These are phyloP conservation scores for Etheostoma cragini DNA, from an alignment of 2,113 vertebrate species.

Conservation along the genomic window DNA sequence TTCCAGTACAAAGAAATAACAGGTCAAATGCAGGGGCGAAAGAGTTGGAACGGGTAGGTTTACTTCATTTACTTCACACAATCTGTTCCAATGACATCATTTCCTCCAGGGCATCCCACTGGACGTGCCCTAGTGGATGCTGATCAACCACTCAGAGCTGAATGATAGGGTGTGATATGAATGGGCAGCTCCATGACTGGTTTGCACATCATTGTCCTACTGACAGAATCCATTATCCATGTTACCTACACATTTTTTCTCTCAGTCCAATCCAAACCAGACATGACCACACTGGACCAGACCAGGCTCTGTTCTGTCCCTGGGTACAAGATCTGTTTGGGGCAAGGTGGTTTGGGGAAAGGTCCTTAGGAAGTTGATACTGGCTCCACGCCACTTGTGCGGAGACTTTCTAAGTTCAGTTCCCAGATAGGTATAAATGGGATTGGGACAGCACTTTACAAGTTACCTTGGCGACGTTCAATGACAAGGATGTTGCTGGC, in stretches of 20 bases:
- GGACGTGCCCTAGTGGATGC: constrained; percentile 83
- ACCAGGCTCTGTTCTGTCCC: not conserved
- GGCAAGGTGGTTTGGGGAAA: constrained; percentile 1
- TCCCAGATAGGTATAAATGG: no score
- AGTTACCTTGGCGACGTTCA: no score
- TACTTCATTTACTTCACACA: constrained; percentile 49
- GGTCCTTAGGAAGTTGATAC: constrained; percentile 9
- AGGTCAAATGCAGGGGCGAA: constrained; percentile 48
- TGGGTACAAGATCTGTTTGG: constrained; percentile 18
- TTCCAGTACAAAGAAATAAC: constrained; percentile 50
- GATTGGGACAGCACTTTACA: no score
- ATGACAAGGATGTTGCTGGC: no score
- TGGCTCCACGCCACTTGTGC: constrained; percentile 1
- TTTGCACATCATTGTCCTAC: constrained; percentile 57
- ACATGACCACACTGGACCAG: constrained; percentile 4
- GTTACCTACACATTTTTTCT: constrained; percentile 44
- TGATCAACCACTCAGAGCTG: constrained; percentile 77
- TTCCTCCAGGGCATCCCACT: constrained; percentile 85
- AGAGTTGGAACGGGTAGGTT: constrained; percentile 52
- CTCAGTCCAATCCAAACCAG: constrained; percentile 17
- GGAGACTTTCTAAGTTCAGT: no score
- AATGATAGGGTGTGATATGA: constrained; percentile 83
- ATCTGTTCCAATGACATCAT: constrained; percentile 81
- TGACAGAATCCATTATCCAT: constrained; percentile 23
- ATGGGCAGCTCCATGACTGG: constrained; percentile 72